A percentile compares a stretch with the other conserved stretches of the same genome.
Conservation (phyloP, 1,140 invertebrate genomes). For the Procambarus virginalis region DNA sequence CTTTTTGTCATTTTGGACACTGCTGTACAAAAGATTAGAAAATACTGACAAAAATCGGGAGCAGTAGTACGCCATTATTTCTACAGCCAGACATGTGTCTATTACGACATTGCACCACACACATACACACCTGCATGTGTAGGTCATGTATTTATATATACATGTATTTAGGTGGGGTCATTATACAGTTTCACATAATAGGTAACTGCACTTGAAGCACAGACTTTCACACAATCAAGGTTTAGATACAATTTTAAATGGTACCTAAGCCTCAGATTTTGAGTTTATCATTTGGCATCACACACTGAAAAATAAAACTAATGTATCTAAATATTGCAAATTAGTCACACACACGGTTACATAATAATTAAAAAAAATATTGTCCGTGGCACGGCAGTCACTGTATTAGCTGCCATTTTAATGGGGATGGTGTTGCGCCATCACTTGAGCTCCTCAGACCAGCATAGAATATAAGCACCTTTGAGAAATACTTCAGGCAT, state of each 20-base stretch:
- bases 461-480: background rate
- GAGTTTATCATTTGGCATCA: background rate
- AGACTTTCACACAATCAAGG: background rate
- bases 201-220: background rate
- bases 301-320: background rate
- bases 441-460: background rate
- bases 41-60: background rate
- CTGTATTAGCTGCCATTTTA: background rate
- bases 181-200: background rate
- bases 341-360: constrained; percentile 1
- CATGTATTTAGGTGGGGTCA: background rate
- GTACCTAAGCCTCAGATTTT: background rate
- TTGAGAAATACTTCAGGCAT: constrained; percentile 10
- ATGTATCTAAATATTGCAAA: background rate
- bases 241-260: background rate
- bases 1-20: background rate
- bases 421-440: background rate
- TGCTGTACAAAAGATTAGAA: background rate
- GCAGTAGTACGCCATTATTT: background rate
- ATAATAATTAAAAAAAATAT: background rate
- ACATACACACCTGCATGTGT: background rate
- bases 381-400: constrained; percentile 4
- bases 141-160: background rate
- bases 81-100: background rate
- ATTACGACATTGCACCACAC: background rate